These are phyloP conservation scores for Paedocypris micromegethes DNA, from an alignment of 2,797 vertebrate species.

Conservation along the genomic window DNA sequence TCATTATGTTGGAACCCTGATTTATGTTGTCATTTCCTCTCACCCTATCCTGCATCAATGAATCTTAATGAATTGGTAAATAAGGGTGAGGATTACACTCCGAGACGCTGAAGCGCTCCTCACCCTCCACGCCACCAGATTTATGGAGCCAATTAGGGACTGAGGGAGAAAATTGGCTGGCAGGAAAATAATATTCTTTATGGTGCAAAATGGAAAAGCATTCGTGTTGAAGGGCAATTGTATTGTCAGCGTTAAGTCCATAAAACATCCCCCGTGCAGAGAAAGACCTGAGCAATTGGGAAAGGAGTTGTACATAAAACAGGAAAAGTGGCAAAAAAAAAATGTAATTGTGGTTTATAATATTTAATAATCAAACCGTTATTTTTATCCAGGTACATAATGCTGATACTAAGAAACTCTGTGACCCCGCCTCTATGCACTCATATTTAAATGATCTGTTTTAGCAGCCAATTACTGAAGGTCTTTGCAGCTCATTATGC, in stretches of 20 bases:
- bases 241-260: conserved; percentile 80
- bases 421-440: no score
- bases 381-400: no score
- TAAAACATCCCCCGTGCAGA: conserved; percentile 71
- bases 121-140: conserved; percentile 97
- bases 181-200: conserved; percentile 99
- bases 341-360: no score
- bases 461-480: no score
- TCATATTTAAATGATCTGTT: no score
- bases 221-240: conserved; percentile 93
- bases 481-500: no score
- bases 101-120: conserved; percentile 99
- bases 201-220: conserved; percentile 93
- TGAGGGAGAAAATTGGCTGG: conserved; percentile 99
- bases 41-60: conserved; percentile 99
- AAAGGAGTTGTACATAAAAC: no score
- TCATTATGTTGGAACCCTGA: conserved; percentile 99
- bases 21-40: conserved; percentile 99
- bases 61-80: conserved; percentile 99
- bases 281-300: not conserved
- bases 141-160: conserved; percentile 99
- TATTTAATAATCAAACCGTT: no score
- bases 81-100: conserved; percentile 99
- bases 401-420: no score
- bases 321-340: no score